phyloP scores from a whole-genome alignment of 2,797 vertebrate genomes.

The Gobio occitaniae region DNA sequence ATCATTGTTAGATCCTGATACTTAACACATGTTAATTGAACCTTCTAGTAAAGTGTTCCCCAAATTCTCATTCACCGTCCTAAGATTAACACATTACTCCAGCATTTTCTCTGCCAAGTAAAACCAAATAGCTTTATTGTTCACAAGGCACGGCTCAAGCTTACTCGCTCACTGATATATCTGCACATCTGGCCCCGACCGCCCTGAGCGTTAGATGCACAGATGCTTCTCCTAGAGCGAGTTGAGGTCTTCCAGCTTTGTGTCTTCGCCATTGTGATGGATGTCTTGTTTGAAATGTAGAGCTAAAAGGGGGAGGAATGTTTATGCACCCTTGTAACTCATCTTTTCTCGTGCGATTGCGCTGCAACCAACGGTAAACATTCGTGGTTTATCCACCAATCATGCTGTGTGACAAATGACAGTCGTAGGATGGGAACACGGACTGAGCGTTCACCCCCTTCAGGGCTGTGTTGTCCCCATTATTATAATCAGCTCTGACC shows the following conservation, averaged over 20 bases:
- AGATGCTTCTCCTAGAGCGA: constrained; percentile 44
- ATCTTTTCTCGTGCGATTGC: constrained; percentile 29
- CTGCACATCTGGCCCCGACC: constrained; percentile 45
- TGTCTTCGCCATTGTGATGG: constrained; percentile 36
- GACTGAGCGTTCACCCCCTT: constrained; percentile 3
- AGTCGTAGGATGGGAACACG: not conserved
- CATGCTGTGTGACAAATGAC: constrained; percentile 33
- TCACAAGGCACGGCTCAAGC: constrained; percentile 16
- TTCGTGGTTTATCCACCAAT: constrained; percentile 30
- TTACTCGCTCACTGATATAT: constrained; percentile 21
- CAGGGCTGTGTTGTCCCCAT: constrained; percentile 23
- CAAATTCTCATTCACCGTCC: not conserved
- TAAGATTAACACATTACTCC: constrained; percentile 2
- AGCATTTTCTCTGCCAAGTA: constrained; percentile 10
- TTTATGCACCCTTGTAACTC: constrained; percentile 44
- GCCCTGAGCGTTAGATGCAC: constrained; percentile 35
- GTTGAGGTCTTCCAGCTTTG: constrained; percentile 35
- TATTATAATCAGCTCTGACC: constrained; percentile 50
- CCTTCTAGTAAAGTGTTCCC: not conserved
- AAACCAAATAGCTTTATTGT: constrained; percentile 33
- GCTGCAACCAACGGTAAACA: constrained; percentile 10
- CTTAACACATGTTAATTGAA: not conserved
- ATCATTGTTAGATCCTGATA: not conserved
- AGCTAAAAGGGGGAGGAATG: constrained; percentile 36
- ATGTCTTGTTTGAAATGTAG: constrained; percentile 48